Percentiles rank a stretch among this genome's conserved stretches.
These are phyloP conservation scores for Paratilapia polleni DNA, from an alignment of 2,113 vertebrate genomes.

Conservation along the genomic window DNA sequence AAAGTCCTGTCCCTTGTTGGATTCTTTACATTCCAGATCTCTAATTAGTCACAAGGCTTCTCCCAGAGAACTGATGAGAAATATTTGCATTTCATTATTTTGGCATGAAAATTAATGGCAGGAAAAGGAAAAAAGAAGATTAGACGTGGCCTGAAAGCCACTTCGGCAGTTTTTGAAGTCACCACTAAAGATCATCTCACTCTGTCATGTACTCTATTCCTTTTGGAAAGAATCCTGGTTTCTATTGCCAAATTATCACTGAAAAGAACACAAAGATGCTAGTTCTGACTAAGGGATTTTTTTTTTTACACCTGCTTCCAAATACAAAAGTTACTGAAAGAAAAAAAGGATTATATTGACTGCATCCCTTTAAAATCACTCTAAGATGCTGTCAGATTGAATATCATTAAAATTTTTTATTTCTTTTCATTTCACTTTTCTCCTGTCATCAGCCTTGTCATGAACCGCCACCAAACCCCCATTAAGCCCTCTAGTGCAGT, in stretches of 20 bases:
- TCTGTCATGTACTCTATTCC: constrained; percentile 36
- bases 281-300: constrained; percentile 49
- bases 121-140: constrained; percentile 6
- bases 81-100: constrained; percentile 77
- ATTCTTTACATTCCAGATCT: constrained; percentile 73
- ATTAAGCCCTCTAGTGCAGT: constrained; percentile 69
- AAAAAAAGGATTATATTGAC: constrained; percentile 21
- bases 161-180: constrained; percentile 32
- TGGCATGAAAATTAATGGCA: constrained; percentile 59
- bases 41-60: constrained; percentile 76
- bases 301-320: constrained; percentile 41
- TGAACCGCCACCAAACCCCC: constrained; percentile 68
- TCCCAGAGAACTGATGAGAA: constrained; percentile 67
- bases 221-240: constrained; percentile 44
- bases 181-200: constrained; percentile 15
- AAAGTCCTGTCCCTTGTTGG: constrained; percentile 54
- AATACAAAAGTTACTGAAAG: constrained; percentile 38
- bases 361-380: constrained; percentile 54
- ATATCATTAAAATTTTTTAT: constrained; percentile 73
- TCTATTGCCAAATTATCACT: constrained; percentile 44
- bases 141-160: constrained; percentile 30
- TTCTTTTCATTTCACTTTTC: constrained; percentile 64
- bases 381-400: constrained; percentile 60
- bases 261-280: constrained; percentile 50
- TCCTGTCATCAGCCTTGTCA: constrained; percentile 71